Percentiles rank a stretch among this genome's conserved stretches.
Evolutionary conservation across 2,113 vertebrate genomes (phyloP).

Genomic region (Rhipidura dahli): DNA sequence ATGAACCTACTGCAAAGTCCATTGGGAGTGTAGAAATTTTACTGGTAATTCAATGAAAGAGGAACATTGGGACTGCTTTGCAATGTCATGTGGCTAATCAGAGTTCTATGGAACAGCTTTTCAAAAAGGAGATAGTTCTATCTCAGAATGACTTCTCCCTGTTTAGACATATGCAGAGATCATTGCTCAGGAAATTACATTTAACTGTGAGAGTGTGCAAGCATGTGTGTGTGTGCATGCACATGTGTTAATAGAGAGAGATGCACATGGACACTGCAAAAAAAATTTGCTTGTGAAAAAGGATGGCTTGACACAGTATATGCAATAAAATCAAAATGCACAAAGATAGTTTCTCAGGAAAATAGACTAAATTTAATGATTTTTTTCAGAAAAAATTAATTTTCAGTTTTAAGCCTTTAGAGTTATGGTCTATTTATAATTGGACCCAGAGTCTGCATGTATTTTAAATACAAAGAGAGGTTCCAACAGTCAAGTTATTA

Average conservation of each 20-base stretch:
- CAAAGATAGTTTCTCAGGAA: background rate
- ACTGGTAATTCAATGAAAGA: background rate
- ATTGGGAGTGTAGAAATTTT: background rate
- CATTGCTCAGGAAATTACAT: background rate
- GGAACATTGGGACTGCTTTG: background rate
- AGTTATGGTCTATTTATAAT: slow-evolving; percentile 65
- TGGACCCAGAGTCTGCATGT: slow-evolving; percentile 61
- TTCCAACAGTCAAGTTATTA: slow-evolving; percentile 71
- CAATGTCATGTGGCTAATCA: background rate
- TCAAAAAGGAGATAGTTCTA: background rate
- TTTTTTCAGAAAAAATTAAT: slow-evolving; percentile 61
- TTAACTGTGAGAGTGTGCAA: background rate
- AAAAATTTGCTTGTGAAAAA: background rate
- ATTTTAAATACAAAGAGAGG: slow-evolving; percentile 73
- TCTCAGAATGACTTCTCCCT: background rate
- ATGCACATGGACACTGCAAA: background rate
- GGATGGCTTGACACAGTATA: background rate
- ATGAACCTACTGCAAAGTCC: background rate
- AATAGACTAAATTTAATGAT: slow-evolving; percentile 27
- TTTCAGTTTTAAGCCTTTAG: slow-evolving; percentile 44
- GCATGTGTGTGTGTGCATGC: fast-evolving
- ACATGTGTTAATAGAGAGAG: background rate
- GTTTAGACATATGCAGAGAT: background rate
- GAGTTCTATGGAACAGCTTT: background rate
- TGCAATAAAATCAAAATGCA: background rate